These are phyloP conservation scores for Pomatorhinus ruficollis DNA, from an alignment of 2,113 vertebrate species.

Conservation along the genomic window DNA sequence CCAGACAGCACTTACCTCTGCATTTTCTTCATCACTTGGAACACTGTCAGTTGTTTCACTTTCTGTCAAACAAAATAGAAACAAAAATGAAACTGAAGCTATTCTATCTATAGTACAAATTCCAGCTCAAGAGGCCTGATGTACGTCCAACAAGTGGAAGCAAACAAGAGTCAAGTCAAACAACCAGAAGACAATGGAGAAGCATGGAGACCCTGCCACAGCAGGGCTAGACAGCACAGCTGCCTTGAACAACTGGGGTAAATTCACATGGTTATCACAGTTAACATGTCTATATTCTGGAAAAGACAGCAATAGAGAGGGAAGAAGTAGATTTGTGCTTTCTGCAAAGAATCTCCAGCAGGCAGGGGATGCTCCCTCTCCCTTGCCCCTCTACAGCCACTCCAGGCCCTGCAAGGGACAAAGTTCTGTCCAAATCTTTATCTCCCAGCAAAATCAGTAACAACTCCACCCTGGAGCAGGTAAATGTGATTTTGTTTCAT, in stretches of 20 bases:
- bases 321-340: neutral
- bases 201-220: neutral
- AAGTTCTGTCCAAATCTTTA: neutral
- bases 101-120: neutral
- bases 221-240: neutral
- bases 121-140: neutral
- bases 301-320: neutral
- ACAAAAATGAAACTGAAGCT: slow-evolving; percentile 6
- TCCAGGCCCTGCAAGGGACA: neutral
- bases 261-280: neutral
- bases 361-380: neutral
- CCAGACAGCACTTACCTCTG: slow-evolving; percentile 78
- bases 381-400: neutral
- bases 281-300: neutral
- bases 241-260: neutral
- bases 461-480: neutral
- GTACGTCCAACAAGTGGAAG: neutral
- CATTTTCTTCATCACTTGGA: slow-evolving; percentile 87
- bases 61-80: slow-evolving; percentile 77
- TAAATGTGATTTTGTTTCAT: neutral
- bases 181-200: neutral
- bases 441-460: neutral
- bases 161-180: neutral
- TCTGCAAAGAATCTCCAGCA: neutral
- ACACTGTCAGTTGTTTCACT: slow-evolving; percentile 93